phyloP scores from a whole-genome alignment of 2,113 vertebrate species.

The Fukomys damarensis region DNA sequence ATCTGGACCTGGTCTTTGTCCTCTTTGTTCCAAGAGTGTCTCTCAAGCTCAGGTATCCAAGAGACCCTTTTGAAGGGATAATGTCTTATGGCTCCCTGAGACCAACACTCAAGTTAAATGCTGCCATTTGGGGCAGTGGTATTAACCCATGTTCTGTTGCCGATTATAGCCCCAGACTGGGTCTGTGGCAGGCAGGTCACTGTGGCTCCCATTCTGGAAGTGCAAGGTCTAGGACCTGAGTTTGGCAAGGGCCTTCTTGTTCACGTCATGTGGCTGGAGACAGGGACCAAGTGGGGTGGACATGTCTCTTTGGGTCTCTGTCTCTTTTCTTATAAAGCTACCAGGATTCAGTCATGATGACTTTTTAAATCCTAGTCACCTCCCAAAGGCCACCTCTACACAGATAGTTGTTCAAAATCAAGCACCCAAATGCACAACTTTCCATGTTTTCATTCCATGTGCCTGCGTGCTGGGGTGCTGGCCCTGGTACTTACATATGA shows the following conservation, averaged over 20 bases:
- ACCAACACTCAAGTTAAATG: too few relatives aligned
- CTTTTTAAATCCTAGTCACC: background rate
- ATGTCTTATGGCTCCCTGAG: background rate
- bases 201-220: background rate
- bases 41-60: background rate
- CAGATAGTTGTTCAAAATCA: background rate
- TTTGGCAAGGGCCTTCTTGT: background rate
- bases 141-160: too few relatives aligned
- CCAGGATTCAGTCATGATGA: too few relatives aligned
- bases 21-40: background rate
- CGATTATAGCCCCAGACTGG: fast-evolving
- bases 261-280: too few relatives aligned
- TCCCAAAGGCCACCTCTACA: background rate
- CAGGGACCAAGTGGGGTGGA: background rate
- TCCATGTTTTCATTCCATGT: background rate
- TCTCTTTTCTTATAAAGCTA: background rate
- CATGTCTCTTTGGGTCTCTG: background rate
- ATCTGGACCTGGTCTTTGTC: background rate
- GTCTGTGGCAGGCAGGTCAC: fast-evolving
- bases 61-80: background rate
- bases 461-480: background rate
- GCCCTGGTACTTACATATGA: background rate
- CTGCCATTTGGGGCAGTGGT: background rate
- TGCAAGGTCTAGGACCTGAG: background rate
- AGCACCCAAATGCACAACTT: fast-evolving